phyloP scores from a whole-genome alignment of 2,113 vertebrate genomes.

The Brienomyrus longianalis region DNA sequence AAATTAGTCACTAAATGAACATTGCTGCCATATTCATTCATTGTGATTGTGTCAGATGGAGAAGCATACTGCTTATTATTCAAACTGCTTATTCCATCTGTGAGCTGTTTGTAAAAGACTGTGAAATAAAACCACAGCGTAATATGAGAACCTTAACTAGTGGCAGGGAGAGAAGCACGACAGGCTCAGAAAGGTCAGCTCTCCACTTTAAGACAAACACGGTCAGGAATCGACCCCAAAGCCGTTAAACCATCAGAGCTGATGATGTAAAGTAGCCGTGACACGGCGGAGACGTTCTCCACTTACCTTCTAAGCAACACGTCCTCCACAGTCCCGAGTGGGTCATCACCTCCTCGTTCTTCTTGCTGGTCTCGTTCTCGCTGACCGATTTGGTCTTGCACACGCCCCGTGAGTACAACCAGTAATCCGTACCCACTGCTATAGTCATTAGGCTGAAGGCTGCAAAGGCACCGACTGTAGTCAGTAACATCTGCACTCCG shows the following conservation, averaged over 20 bases:
- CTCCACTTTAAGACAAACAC: not conserved
- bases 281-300: not conserved
- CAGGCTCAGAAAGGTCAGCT: not conserved
- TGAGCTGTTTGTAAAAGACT: not conserved
- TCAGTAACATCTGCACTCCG: slow-evolving; percentile 99
- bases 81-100: not conserved
- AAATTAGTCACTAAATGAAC: not conserved
- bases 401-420: slow-evolving; percentile 97
- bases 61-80: not conserved
- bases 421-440: slow-evolving; percentile 99
- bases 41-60: not conserved
- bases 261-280: not conserved
- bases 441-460: slow-evolving; percentile 99
- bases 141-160: not conserved
- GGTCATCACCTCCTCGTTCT: slow-evolving; percentile 99
- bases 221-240: not conserved
- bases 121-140: not conserved
- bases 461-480: slow-evolving; percentile 98
- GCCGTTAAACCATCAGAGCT: not conserved
- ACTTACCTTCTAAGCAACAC: slow-evolving; percentile 96
- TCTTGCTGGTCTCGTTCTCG: slow-evolving; percentile 99
- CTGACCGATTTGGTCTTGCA: slow-evolving; percentile 91
- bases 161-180: not conserved
- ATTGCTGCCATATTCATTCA: not conserved
- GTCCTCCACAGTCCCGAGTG: slow-evolving; percentile 99